These are phyloP conservation scores for Sebastes reedi DNA, from an alignment of 2,797 vertebrate genomes.

Conservation along the genomic window DNA sequence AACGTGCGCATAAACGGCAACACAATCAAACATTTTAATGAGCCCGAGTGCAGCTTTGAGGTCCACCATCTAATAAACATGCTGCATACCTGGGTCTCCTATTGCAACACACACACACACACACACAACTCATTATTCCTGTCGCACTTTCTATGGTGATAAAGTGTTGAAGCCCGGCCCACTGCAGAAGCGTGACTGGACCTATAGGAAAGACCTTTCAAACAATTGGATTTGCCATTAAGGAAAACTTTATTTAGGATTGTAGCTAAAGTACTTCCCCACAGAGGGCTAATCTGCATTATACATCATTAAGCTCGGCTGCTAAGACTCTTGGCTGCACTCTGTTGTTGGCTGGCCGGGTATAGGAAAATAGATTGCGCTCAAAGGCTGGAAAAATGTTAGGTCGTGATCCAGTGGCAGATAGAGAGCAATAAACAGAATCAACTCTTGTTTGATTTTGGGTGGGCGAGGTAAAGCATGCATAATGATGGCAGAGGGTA, in stretches of 20 bases:
- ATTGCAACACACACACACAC: too few relatives aligned
- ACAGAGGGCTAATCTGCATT: slow-evolving; percentile 54
- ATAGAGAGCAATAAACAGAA: slow-evolving; percentile 32
- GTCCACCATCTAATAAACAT: slow-evolving; percentile 58
- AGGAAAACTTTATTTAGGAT: slow-evolving; percentile 62
- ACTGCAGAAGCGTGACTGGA: slow-evolving; percentile 20
- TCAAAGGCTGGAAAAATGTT: slow-evolving; percentile 41
- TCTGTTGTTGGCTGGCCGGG: slow-evolving; percentile 4
- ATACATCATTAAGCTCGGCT: slow-evolving; percentile 55
- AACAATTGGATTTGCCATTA: slow-evolving; percentile 68
- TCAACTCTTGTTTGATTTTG: slow-evolving; percentile 22
- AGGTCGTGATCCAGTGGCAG: slow-evolving; percentile 43
- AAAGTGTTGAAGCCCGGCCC: slow-evolving; percentile 48
- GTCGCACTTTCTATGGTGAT: slow-evolving; percentile 44
- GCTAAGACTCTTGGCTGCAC: slow-evolving; percentile 45
- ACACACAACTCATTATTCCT: slow-evolving; percentile 33
- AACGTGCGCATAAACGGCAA: slow-evolving; percentile 32
- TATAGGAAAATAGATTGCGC: slow-evolving; percentile 41
- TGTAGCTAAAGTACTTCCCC: slow-evolving; percentile 26
- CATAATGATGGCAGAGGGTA: slow-evolving; percentile 2
- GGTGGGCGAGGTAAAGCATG: slow-evolving; percentile 29
- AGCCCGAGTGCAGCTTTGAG: slow-evolving; percentile 47
- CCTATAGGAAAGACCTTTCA: slow-evolving; percentile 60
- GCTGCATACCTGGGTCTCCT: slow-evolving; percentile 43
- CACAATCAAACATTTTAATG: slow-evolving; percentile 70